Percentiles rank a stretch among this genome's conserved stretches.
These are phyloP conservation scores for Brienomyrus longianalis DNA, from an alignment of 2,113 vertebrate genomes.

Conservation along the genomic window DNA sequence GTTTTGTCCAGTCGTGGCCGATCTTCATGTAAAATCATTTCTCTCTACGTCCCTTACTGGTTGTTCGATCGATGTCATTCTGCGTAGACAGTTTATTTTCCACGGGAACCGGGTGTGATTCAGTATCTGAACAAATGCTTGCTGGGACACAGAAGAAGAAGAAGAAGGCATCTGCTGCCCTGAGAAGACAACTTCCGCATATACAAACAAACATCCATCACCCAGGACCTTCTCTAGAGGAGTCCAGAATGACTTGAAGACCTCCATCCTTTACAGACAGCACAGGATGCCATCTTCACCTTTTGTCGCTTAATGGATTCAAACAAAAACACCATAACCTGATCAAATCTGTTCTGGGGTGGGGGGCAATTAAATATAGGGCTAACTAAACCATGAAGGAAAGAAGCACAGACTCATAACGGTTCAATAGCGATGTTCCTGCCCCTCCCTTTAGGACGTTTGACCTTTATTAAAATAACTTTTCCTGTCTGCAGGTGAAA, in stretches of 20 bases:
- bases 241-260: background rate
- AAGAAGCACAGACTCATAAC: background rate
- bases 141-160: background rate
- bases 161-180: background rate
- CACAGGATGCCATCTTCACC: background rate
- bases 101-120: background rate
- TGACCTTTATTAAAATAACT: constrained; percentile 16
- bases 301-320: background rate
- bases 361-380: background rate
- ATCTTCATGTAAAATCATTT: background rate
- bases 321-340: background rate
- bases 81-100: background rate
- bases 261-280: background rate
- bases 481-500: background rate
- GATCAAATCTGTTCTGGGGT: background rate
- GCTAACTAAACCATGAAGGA: background rate
- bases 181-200: background rate
- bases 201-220: background rate
- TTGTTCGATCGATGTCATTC: background rate
- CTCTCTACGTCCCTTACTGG: background rate
- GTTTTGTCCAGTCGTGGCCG: background rate
- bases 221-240: background rate
- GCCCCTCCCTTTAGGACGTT: background rate
- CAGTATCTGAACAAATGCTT: background rate
- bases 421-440: background rate